Evolutionary conservation across 2,888 invertebrate species (phyloP).

Genomic region (Imbricaverruca yamaguchii): DNA sequence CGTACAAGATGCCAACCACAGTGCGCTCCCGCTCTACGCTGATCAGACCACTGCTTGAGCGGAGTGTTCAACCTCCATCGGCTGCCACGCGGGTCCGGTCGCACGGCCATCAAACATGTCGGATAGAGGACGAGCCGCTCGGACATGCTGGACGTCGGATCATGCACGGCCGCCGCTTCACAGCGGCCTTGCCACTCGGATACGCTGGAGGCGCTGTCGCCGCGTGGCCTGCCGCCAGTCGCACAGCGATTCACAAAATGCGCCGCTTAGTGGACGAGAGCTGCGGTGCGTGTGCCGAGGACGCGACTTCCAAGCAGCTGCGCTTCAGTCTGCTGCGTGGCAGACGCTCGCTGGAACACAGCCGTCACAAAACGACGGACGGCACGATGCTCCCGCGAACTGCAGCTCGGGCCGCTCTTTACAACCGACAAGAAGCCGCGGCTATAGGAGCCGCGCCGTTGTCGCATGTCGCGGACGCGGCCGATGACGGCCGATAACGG

Average conservation of each 20-base stretch:
- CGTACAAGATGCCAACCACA: not conserved
- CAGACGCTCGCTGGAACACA: conserved; percentile 8
- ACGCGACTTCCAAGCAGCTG: conserved; percentile 1
- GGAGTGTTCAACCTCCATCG: not conserved
- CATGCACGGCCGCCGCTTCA: not conserved
- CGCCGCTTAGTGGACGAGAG: conserved; percentile 6
- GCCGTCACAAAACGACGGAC: not conserved
- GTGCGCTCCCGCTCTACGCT: not conserved
- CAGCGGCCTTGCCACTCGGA: not conserved
- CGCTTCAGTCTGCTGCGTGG: conserved; percentile 2
- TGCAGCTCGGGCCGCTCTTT: not conserved
- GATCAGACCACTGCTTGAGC: not conserved
- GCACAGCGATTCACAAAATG: conserved; percentile 17
- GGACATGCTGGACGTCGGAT: too few relatives aligned
- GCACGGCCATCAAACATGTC: not conserved
- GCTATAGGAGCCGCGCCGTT: not conserved
- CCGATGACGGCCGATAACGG: not conserved
- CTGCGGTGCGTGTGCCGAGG: not conserved
- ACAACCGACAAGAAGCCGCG: not conserved
- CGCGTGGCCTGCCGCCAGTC: not conserved
- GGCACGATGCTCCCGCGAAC: not conserved
- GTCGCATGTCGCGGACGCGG: not conserved
- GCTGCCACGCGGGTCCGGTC: not conserved
- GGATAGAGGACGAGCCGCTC: too few relatives aligned
- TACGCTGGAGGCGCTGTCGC: not conserved